Evolutionary conservation across 2,113 vertebrate genomes (phyloP).

Genomic region (Aix galericulata): DNA sequence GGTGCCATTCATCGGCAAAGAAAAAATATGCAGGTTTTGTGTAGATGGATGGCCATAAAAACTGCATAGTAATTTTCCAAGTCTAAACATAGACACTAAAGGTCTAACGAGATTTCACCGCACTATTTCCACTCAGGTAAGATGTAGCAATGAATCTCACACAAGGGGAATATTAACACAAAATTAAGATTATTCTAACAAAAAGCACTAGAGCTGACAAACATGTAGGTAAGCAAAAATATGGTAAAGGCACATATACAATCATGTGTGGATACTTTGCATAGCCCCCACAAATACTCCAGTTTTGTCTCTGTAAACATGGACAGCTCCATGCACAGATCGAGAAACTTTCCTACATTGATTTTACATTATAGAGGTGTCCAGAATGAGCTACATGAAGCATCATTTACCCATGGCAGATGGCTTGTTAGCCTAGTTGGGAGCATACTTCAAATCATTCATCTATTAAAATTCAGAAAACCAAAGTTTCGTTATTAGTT

Average conservation of each 20-base stretch:
- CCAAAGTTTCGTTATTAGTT: background rate
- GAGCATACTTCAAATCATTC: slow-evolving; percentile 30
- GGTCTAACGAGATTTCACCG: background rate
- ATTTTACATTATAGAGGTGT: slow-evolving; percentile 4
- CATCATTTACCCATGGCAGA: background rate
- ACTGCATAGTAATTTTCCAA: background rate
- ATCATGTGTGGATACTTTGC: background rate
- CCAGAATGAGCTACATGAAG: background rate
- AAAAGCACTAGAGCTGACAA: background rate
- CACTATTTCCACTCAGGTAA: background rate
- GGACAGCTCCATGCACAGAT: background rate
- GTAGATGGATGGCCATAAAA: background rate
- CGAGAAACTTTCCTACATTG: slow-evolving; percentile 13
- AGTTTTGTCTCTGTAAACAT: background rate
- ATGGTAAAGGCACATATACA: background rate
- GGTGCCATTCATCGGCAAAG: background rate
- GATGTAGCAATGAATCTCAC: background rate
- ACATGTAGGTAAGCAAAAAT: background rate
- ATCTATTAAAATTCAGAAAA: slow-evolving; percentile 30
- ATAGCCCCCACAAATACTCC: background rate
- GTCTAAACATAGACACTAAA: background rate
- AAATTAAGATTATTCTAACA: background rate
- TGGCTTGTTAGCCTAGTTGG: slow-evolving; percentile 14
- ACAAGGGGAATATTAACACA: background rate
- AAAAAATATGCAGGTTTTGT: slow-evolving; percentile 13